Base-by-base conservation (phyloP, 37 sponge, comb jelly and placozoan species). In the Eunapius fragilis region DNA sequence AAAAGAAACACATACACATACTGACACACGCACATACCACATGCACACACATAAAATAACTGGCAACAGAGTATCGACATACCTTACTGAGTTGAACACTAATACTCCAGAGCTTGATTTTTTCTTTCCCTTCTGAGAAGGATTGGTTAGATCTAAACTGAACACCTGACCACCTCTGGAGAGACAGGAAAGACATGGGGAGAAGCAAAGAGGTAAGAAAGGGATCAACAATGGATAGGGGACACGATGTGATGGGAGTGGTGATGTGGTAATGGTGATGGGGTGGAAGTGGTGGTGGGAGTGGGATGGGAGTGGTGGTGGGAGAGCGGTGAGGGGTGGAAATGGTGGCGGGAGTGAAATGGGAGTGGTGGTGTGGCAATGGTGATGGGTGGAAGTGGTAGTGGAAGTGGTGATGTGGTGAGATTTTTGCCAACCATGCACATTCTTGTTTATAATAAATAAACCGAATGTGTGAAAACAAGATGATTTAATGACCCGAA, bases 21-120 rank as follows among this genome's bases (percentile, higher is more conserved):
- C 41, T 41, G 41, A 41, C 41, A 41, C 41, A 41, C 41, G 41
- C 41, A 41, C 41, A 41, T 41, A 41, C 41, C 41, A 41, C 41
- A 41, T 41, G 41, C 41, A 41, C 41, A 41, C 41, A 41, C 41
- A 41, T 41, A 41, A 41, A 41, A 41, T 41, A 41, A 41, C 6
- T 41, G 41, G 41, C 41, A 41, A 41, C 41, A 41, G 41, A 41
- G 41, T 48, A 26, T 67, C 25, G 36, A 2, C 79, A 80, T 71
- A 95, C 96, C 70, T 90, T 23, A 89, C 92, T 67, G 81, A 67
- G 31, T 17, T 37, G 67, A 95, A 93, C 73, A 82, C 70, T 24
- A 95, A 70, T 2, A 80, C 87, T 11, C 97, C 97, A 23, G 95
- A 74, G 41, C 41, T 41, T 74, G 94, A 94, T 73, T 94, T 94